Evolutionary conservation across 2,888 invertebrate species (phyloP), one percentile per base, ranked within the genome.

Genomic region (Lasioglossum calceatum): DNA sequence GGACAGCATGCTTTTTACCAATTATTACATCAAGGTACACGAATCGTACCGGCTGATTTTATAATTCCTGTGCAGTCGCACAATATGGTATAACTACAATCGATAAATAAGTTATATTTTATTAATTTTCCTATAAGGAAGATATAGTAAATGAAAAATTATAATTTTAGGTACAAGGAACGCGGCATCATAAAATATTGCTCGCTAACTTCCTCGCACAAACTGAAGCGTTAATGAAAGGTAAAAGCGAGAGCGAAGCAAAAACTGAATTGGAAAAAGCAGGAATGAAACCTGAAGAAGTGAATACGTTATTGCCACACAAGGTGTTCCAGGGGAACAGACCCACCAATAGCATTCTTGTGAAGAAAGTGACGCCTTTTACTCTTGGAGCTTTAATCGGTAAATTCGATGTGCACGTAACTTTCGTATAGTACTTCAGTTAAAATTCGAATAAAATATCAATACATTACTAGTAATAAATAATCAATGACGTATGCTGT

Each of bases 1-100:
- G 99, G 99, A 0, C 99, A 99, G 94, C 99, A 99, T 96, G 99
- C 99, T 82, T 99, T 99, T 96, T 99, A 99, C 96, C 99, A 99
- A 95, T 97, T 99, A 73, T 98, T 99, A 89, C 99, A 99, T 95
- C 99, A 99, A 96, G 99, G 97, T 91, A 97, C 97, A 36, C 96
- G 98, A 87, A 95, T 99, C 91, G 98, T 99, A 93, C 99, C 99
- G 4, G 98, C 98, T 94, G 99, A 99, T 96, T 99, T 99, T 95
- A 98, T 99, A 92, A 98, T 98, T 14, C 98, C 99, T 0, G 98
- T 98, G 0, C 97, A 98, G 93, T 98, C 98, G 0, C 99, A 99
- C 93, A 99, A 99, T 95, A 91, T 94, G 92, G 95, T 95, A 87
- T 50, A 64, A 54, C n/a, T 54, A n/a, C 7, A 67, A 61, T 77